Evolutionary conservation across 2,888 invertebrate species (phyloP), one percentile per base, ranked within the genome.

Genomic region (Pristionchus exspectatus): DNA sequence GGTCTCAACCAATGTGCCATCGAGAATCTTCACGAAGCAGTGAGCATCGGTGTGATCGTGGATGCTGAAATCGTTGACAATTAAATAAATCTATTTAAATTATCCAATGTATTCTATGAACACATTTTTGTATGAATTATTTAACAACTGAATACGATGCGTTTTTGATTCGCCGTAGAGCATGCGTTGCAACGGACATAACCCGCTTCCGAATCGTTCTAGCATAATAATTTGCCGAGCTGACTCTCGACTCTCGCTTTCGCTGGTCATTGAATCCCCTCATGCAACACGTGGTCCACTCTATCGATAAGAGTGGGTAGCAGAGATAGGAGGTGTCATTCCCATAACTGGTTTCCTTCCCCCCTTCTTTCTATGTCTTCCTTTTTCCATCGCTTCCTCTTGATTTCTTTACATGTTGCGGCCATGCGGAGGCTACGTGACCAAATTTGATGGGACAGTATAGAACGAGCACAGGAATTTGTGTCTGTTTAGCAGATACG

Each of bases 41-140:
- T 99, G 98, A 0, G 98, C 97, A 94, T 98, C 97, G 0, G 98
- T 97, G 95, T 99, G 99, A 95, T 98, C 98, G 95, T 99, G 99
- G 92, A 99, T 98, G 18, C 97, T 97, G 0, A 12, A 24, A 24
- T 63, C n/a, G n/a, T 66, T 66, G 30, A 5, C 33, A 16, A 18
- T 21, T 74, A n/a, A 74, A 33, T 18, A 38, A 12, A 38, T 69
- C 30, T 69, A 63, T 24, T 63, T n/a, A 12, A 14, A 24, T n/a
- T n/a, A n/a, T n/a, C n/a, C n/a, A n/a, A n/a, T n/a, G n/a, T n/a
- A n/a, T n/a, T n/a, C n/a, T n/a, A n/a, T n/a, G n/a, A n/a, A n/a
- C n/a, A n/a, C n/a, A n/a, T n/a, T n/a, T n/a, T n/a, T n/a, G n/a
- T n/a, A n/a, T n/a, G n/a, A n/a, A n/a, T n/a, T n/a, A n/a, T n/a